Evolutionary conservation across 2,113 vertebrate genomes (phyloP).

Genomic region (Datnioides undecimradiatus): DNA sequence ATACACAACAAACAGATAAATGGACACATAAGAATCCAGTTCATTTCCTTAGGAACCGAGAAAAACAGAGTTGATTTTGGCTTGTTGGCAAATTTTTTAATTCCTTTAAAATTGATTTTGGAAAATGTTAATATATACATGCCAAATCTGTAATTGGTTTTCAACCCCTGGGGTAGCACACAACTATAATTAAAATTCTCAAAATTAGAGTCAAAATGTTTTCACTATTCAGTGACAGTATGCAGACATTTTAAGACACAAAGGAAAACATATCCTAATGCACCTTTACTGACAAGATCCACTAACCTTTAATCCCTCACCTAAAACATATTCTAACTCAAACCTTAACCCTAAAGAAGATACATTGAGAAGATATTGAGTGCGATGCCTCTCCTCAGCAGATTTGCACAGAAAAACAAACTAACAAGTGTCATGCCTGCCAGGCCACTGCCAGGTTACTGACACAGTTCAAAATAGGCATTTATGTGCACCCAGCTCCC

Average conservation of each 20-base stretch:
- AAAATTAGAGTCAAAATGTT: background rate
- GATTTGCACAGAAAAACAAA: slow-evolving; percentile 19
- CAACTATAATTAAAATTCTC: background rate
- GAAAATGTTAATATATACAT: background rate
- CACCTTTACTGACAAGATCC: background rate
- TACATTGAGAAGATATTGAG: background rate
- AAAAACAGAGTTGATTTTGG: slow-evolving; percentile 5
- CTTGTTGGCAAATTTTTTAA: background rate
- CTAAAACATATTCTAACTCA: background rate
- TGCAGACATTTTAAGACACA: background rate
- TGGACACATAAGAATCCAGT: background rate
- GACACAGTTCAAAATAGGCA: slow-evolving; percentile 71
- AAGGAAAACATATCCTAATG: background rate
- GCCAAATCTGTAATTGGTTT: background rate
- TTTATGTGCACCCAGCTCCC: slow-evolving; percentile 49
- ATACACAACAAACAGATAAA: background rate
- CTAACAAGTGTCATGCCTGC: background rate
- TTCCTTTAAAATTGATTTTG: slow-evolving; percentile 1
- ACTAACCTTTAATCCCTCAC: background rate
- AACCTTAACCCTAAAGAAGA: slow-evolving; percentile 5
- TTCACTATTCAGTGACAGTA: background rate
- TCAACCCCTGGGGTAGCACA: background rate
- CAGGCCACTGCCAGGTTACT: slow-evolving; percentile 14
- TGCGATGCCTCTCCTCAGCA: slow-evolving; percentile 1
- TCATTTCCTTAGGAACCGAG: too few relatives aligned